phyloP scores from a whole-genome alignment of 2,888 invertebrate species.

The Endotricha flammealis region DNA sequence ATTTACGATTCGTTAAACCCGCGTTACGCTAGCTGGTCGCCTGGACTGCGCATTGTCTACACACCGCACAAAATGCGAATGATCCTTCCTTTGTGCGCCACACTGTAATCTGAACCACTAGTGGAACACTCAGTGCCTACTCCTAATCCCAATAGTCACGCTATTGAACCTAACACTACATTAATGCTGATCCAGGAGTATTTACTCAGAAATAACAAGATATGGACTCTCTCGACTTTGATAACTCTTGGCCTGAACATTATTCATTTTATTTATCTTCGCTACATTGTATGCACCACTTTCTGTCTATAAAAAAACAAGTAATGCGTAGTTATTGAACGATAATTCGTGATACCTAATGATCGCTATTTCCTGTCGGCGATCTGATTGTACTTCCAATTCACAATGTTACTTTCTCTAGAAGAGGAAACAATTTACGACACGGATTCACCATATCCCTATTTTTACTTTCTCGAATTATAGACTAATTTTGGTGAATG shows the following conservation, averaged over 20 bases:
- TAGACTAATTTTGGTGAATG: constrained; percentile 63
- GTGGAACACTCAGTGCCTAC: constrained; percentile 59
- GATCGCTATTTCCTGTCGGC: constrained; percentile 26
- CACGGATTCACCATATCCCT: constrained; percentile 48
- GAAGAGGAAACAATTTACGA: constrained; percentile 46
- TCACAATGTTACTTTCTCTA: constrained; percentile 53
- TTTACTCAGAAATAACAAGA: constrained; percentile 52
- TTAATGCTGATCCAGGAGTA: constrained; percentile 50
- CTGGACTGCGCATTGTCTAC: constrained; percentile 64
- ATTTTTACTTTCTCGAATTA: constrained; percentile 56
- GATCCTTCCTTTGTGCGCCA: constrained; percentile 72
- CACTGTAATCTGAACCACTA: constrained; percentile 56
- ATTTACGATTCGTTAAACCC: constrained; percentile 70
- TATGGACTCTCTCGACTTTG: constrained; percentile 40
- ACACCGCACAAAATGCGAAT: constrained; percentile 52
- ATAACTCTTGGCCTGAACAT: constrained; percentile 42
- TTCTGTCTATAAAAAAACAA: not conserved
- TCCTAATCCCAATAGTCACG: constrained; percentile 51
- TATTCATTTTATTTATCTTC: constrained; percentile 14
- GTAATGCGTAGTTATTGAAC: not conserved
- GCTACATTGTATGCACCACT: not conserved
- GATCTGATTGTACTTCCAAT: constrained; percentile 26
- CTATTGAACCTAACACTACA: constrained; percentile 39
- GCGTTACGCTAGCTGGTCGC: constrained; percentile 60
- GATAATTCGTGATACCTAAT: constrained; percentile 1